Base-by-base conservation (phyloP, 2,888 invertebrate species). In the Andrena marginata region DNA sequence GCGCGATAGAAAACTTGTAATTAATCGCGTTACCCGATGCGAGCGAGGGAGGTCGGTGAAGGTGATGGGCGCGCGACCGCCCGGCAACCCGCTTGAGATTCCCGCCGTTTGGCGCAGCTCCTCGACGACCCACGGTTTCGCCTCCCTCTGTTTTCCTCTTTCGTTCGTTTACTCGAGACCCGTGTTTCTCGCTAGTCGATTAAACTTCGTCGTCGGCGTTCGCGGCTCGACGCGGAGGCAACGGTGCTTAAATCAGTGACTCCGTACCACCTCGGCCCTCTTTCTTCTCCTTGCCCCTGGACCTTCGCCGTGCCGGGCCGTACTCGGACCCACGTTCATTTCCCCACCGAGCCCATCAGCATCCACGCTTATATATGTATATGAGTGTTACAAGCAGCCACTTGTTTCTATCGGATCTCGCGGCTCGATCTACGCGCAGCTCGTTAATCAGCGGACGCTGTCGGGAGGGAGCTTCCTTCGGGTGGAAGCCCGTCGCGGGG, bases 191-290 rank as follows among this genome's bases (percentile, higher is more conserved):
- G 68, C 49, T 59, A 56, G 76, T 60, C 49, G 76, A 76, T 79
- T 51, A 82, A 84, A 82, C 82, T 82, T 83, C 63, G 78, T 77
- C 79, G 75, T 48, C 77, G 85, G 87, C 10, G 56, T 84, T 82
- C 85, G 84, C 81, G 80, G 42, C 76, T 78, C 65, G 80, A 84
- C 63, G 71, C 67, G 62, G 59, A 59, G 67, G 67, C 78, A 71
- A 85, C 84, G 42, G 49, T 71, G 76, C 13, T 80, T 79, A 80
- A 71, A 82, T 78, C 71, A 67, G 69, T 63, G 72, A 62, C 67
- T 69, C 65, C 72, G 48, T 31, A 31, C 13, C 54, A 10, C 29
- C 2, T 23, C 42, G 5, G 35, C 23, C 59, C 29, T 29, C 13
- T 26, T 33, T 54, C 13, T n/a, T 49, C 33, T n/a, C 54, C 42